These are phyloP conservation scores for Cichlasoma orientale DNA, from an alignment of 2,797 vertebrate species.

Conservation along the genomic window DNA sequence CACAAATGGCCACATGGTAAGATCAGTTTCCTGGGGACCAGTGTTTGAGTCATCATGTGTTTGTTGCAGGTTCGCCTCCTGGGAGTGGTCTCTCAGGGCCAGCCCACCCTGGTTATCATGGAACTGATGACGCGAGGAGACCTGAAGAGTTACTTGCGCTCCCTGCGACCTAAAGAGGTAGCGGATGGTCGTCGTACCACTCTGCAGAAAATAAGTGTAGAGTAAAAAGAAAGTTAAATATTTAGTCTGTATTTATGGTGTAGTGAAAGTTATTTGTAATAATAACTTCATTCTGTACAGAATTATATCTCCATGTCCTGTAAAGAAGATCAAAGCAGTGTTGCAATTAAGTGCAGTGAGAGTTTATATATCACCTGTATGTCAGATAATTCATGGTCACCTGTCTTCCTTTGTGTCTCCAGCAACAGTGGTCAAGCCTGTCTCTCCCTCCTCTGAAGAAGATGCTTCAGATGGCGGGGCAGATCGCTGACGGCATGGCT, in stretches of 20 bases:
- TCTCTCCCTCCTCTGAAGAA: conserved; percentile 92
- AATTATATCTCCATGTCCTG: not conserved
- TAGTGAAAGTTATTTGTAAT: not conserved
- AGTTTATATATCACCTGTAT: not conserved
- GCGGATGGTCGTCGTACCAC: not conserved
- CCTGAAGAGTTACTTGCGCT: conserved; percentile 95
- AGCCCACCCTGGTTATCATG: conserved; percentile 98
- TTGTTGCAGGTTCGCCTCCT: conserved; percentile 90
- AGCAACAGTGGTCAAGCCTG: conserved; percentile 86
- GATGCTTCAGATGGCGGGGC: conserved; percentile 99
- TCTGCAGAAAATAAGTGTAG: not conserved
- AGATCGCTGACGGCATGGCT: conserved; percentile 98
- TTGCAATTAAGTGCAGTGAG: not conserved
- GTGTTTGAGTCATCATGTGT: conserved; percentile 7
- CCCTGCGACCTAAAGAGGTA: conserved; percentile 89
- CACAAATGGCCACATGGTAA: not conserved
- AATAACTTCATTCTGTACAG: not conserved
- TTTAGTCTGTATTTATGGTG: not conserved
- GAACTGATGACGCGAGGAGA: conserved; percentile 98
- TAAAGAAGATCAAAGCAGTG: not conserved
- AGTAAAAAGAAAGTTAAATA: not conserved
- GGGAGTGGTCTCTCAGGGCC: conserved; percentile 97
- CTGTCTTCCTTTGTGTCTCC: not conserved
- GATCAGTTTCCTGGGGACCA: not conserved
- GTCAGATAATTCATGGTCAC: not conserved